Base-by-base conservation (phyloP, 2,113 vertebrate species). In the Charadrius vociferus region DNA sequence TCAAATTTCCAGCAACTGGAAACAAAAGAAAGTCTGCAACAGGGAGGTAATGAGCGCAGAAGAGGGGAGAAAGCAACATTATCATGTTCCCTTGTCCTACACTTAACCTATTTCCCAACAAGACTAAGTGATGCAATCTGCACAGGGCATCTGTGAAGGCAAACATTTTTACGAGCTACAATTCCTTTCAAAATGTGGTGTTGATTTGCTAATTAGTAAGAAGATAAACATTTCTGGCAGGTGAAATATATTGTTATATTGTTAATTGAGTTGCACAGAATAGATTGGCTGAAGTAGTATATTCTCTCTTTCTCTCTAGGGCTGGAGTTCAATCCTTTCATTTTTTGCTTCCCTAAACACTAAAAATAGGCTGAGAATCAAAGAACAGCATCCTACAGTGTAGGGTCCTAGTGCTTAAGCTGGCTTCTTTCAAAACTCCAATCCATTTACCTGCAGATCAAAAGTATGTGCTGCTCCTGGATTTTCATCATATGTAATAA, bases 21-120 rank as follows among this genome's bases (percentile, higher is more conserved):
- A 95, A 97, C 70, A 95, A 96, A 95, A 90, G 77, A 92, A 18
- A 53, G 74, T 9, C 47, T 85, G 34, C 72, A 94, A 58, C 10
- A 73, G 41, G 70, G 59, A 67, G 43, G 88, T 14, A 85, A 89
- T 4, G 52, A 63, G 61, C 20, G n/a, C 9, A 1, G 72, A 67
- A 47, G 66, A 88, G 29, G 11, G 56, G 36, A 56, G 27, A 73
- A 88, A 61, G 32, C 10, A 85, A 83, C 11, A 9, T 71, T 79
- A 27, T 43, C 5, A 0, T 18, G 32, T 50, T 68, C 71, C 39
- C 59, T 75, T 78, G 62, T 93, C 63, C 74, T 58, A 1, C 45
- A 19, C 77, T 87, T 92, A 89, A 85, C 63, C 70, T 58, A 37
- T 37, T 78, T 87, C 71, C 72, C 32, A 36, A 26, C 24, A 78